These are phyloP conservation scores for Tortricodes alternella DNA, from an alignment of 2,888 invertebrate species.

Conservation along the genomic window DNA sequence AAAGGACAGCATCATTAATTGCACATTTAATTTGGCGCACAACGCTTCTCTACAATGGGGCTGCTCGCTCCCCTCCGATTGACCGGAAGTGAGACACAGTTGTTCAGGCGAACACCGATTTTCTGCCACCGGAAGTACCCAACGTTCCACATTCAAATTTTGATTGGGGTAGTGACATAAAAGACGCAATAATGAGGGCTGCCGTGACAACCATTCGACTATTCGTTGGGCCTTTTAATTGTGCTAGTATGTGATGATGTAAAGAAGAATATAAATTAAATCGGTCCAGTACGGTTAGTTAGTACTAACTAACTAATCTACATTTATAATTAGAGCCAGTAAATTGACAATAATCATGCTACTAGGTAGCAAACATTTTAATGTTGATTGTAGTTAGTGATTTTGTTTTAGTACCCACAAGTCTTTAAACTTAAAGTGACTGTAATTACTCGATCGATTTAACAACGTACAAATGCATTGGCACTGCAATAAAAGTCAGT, in stretches of 20 bases:
- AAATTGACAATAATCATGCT: no score
- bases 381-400: no score
- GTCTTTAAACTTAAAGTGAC: no score
- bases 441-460: no score
- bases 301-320: no score
- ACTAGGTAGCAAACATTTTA: no score
- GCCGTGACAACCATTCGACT: slow-evolving; percentile 45
- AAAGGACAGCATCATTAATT: slow-evolving; percentile 14
- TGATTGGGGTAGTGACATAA: slow-evolving; percentile 73
- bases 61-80: slow-evolving; percentile 60
- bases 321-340: no score
- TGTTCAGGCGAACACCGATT: slow-evolving; percentile 77
- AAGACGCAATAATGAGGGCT: slow-evolving; percentile 58
- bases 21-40: slow-evolving; percentile 6
- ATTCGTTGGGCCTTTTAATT: slow-evolving; percentile 34
- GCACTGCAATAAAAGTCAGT: no score
- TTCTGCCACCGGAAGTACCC: slow-evolving; percentile 79
- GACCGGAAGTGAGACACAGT: slow-evolving; percentile 80
- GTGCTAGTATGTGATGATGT: slow-evolving; percentile 17
- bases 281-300: not conserved
- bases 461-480: no score
- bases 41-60: slow-evolving; percentile 5
- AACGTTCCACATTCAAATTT: slow-evolving; percentile 80
- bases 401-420: no score
- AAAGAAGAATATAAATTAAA: no score